These are phyloP conservation scores for Mantis religiosa DNA, from an alignment of 2,888 invertebrate species.

Conservation along the genomic window DNA sequence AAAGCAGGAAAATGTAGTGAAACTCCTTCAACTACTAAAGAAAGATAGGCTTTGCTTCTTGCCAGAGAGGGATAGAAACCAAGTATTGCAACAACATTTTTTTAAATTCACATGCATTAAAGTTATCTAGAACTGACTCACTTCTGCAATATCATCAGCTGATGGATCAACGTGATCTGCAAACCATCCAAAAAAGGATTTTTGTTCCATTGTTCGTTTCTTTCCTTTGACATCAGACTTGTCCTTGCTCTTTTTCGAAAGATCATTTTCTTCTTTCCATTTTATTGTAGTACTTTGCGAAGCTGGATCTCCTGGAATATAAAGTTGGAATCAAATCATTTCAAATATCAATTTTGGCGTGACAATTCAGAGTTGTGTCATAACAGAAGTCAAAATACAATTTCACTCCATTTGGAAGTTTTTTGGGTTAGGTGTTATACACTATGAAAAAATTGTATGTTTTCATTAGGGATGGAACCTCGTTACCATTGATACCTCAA, in stretches of 20 bases:
- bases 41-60: background rate
- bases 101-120: background rate
- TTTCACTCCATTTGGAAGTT: too few species aligned
- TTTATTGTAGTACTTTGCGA: conserved; percentile 71
- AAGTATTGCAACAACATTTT: too few species aligned
- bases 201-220: conserved; percentile 62
- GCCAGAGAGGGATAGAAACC: too few species aligned
- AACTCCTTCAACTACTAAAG: background rate
- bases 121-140: background rate
- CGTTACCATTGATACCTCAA: too few species aligned
- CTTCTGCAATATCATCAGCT: conserved; percentile 80
- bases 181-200: conserved; percentile 82
- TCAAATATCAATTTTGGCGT: too few species aligned
- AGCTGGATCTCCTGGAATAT: conserved; percentile 57
- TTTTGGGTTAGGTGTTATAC: too few species aligned
- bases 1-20: too few species aligned
- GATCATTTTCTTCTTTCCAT: conserved; percentile 76
- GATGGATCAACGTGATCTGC: conserved; percentile 75
- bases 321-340: too few species aligned
- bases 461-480: too few species aligned
- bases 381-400: too few species aligned
- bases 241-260: conserved; percentile 58
- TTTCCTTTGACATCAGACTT: conserved; percentile 49
- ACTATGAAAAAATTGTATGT: too few species aligned
- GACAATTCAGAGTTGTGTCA: too few species aligned